phyloP scores from a whole-genome alignment of 1,140 invertebrate species.

The Psilanteris sp. region DNA sequence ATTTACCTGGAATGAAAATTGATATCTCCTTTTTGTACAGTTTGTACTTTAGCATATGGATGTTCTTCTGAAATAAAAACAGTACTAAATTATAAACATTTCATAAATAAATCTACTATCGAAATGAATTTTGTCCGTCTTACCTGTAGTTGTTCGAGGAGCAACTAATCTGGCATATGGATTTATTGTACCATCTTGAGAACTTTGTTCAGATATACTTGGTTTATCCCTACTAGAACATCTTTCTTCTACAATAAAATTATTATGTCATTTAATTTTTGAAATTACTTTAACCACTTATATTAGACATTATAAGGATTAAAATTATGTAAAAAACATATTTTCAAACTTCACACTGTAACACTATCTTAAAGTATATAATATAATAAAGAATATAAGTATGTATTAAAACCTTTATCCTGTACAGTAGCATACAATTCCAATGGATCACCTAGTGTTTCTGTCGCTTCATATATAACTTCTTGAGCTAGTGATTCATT shows the following conservation, averaged over 20 bases:
- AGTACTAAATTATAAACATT: neutral
- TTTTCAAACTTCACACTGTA: too few species aligned
- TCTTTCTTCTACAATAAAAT: conserved; percentile 68
- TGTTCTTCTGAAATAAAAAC: conserved; percentile 81
- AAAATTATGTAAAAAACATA: too few species aligned
- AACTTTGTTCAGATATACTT: conserved; percentile 82
- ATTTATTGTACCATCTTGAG: conserved; percentile 82
- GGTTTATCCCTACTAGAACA: conserved; percentile 74
- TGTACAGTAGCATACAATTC: conserved; percentile 86
- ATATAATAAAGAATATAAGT: too few species aligned
- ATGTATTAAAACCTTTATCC: conserved; percentile 78
- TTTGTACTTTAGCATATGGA: conserved; percentile 85
- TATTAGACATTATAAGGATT: too few species aligned
- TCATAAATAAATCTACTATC: neutral
- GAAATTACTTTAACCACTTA: too few species aligned
- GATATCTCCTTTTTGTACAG: conserved; percentile 73
- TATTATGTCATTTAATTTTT: too few species aligned
- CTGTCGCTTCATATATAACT: conserved; percentile 77
- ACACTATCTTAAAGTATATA: too few species aligned
- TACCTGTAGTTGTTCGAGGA: conserved; percentile 68
- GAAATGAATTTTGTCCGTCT: neutral
- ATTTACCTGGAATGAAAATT: conserved; percentile 68
- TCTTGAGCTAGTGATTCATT: conserved; percentile 74
- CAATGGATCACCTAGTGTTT: conserved; percentile 81
- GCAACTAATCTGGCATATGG: conserved; percentile 83